These are phyloP conservation scores for Malurus alboscapulatus DNA, from an alignment of 2,113 vertebrate genomes.

Conservation along the genomic window DNA sequence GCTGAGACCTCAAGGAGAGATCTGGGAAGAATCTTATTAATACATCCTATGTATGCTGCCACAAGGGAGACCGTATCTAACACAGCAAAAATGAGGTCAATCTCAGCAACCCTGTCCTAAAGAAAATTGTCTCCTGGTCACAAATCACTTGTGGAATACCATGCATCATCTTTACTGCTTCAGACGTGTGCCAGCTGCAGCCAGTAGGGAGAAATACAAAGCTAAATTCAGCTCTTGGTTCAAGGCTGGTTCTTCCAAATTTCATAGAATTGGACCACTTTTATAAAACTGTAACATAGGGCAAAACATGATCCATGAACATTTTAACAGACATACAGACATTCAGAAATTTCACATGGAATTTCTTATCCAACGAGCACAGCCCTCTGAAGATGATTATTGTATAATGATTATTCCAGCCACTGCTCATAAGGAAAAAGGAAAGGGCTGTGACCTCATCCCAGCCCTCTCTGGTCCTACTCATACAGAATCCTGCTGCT, in stretches of 20 bases:
- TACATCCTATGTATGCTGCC: background rate
- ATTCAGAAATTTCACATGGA: background rate
- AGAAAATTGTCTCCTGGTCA: slow-evolving; percentile 38
- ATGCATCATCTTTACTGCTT: slow-evolving; percentile 20
- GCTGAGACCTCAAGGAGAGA: slow-evolving; percentile 6
- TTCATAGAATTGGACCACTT: background rate
- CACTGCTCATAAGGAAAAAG: background rate
- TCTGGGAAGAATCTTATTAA: slow-evolving; percentile 13
- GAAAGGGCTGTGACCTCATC: background rate
- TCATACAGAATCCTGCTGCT: background rate
- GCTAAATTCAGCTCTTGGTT: background rate
- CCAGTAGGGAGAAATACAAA: slow-evolving; percentile 26
- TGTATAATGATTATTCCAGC: slow-evolving; percentile 27
- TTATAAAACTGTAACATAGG: background rate
- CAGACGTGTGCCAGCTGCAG: slow-evolving; percentile 18
- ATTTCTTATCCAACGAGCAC: background rate
- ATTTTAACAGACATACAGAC: background rate
- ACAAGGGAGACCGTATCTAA: slow-evolving; percentile 10
- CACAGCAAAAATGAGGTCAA: slow-evolving; percentile 35
- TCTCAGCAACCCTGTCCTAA: slow-evolving; percentile 5
- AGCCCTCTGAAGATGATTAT: background rate
- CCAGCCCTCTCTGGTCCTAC: background rate
- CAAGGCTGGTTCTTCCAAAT: background rate
- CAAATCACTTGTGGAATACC: slow-evolving; percentile 38
- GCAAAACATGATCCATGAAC: background rate